Evolutionary conservation across 2,797 vertebrate genomes (phyloP).

Genomic region (Anguilla pacifica): DNA sequence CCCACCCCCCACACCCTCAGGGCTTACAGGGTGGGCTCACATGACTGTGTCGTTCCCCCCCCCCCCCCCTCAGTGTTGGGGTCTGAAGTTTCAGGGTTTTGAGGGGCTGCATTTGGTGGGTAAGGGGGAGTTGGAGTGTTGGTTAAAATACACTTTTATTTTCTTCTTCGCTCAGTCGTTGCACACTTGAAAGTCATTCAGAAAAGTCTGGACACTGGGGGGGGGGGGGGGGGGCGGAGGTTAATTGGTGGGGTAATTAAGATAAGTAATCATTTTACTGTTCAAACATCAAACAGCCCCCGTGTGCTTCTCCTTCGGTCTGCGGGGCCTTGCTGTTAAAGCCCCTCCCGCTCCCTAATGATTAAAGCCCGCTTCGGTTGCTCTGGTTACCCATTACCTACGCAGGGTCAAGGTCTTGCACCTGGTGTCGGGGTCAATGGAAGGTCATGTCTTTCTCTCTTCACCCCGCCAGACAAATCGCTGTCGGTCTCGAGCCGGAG

Average conservation of each 20-base stretch:
- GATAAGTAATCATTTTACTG: constrained; percentile 66
- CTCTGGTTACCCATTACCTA: constrained; percentile 69
- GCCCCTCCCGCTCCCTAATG: constrained; percentile 10
- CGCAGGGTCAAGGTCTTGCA: constrained; percentile 71
- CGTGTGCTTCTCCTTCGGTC: constrained; percentile 54
- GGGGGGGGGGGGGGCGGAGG: constrained; percentile 47
- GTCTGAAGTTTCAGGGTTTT: constrained; percentile 17
- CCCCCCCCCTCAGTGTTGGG: constrained; percentile 32
- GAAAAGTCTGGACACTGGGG: constrained; percentile 47
- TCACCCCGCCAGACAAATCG: constrained; percentile 54
- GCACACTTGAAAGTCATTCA: constrained; percentile 21
- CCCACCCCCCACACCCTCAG: neutral
- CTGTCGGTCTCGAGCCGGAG: too few species aligned
- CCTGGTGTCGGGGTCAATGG: constrained; percentile 66
- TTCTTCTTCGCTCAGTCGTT: constrained; percentile 35
- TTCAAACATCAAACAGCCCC: constrained; percentile 61
- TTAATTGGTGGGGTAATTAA: constrained; percentile 69
- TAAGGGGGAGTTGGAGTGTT: neutral
- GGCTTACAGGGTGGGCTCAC: constrained; percentile 35
- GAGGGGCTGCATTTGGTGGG: constrained; percentile 25
- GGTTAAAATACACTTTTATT: neutral
- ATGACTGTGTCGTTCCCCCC: constrained; percentile 26
- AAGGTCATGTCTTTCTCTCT: constrained; percentile 61
- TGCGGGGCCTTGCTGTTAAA: neutral
- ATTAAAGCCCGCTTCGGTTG: constrained; percentile 43